A percentile compares a stretch with the other conserved stretches of the same genome.
Evolutionary conservation across 2,888 invertebrate genomes (phyloP).

Genomic region (Pardosa pseudoannulata): DNA sequence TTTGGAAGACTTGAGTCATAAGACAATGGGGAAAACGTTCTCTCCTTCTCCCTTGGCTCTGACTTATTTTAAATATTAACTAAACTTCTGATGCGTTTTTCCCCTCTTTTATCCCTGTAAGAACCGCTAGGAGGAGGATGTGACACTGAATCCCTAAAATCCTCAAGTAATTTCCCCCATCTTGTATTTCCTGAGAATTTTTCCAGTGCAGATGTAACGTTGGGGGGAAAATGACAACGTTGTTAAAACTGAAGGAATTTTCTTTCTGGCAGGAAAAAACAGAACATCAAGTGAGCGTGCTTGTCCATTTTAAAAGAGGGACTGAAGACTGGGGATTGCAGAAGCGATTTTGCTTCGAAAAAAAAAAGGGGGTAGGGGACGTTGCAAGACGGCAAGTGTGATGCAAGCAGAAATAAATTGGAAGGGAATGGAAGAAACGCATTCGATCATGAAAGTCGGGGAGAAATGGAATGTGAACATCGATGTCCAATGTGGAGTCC

Average conservation of each 20-base stretch:
- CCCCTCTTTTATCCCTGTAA: neutral
- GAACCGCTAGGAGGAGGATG: neutral
- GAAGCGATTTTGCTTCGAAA: neutral
- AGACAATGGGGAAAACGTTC: neutral
- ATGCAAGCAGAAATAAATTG: neutral
- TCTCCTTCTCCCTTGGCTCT: neutral
- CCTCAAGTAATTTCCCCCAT: conserved; percentile 40
- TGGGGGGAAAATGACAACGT: neutral
- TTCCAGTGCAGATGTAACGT: neutral
- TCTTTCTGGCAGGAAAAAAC: conserved; percentile 33
- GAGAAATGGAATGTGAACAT: neutral
- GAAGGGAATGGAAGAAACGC: neutral
- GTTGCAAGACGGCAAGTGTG: neutral
- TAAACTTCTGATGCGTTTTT: conserved; percentile 33
- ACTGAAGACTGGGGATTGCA: neutral
- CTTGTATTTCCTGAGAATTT: conserved; percentile 15
- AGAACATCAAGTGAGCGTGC: neutral
- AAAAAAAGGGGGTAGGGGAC: too few species aligned
- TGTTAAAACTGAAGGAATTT: conserved; percentile 39
- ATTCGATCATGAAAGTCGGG: neutral
- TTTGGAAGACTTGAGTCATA: neutral
- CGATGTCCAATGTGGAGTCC: neutral
- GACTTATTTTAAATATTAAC: conserved; percentile 59
- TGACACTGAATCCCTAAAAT: conserved; percentile 27
- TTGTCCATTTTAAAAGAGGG: conserved; percentile 5